Conservation (phyloP, 2,888 invertebrate genomes). For the Mythimna lalbum region DNA sequence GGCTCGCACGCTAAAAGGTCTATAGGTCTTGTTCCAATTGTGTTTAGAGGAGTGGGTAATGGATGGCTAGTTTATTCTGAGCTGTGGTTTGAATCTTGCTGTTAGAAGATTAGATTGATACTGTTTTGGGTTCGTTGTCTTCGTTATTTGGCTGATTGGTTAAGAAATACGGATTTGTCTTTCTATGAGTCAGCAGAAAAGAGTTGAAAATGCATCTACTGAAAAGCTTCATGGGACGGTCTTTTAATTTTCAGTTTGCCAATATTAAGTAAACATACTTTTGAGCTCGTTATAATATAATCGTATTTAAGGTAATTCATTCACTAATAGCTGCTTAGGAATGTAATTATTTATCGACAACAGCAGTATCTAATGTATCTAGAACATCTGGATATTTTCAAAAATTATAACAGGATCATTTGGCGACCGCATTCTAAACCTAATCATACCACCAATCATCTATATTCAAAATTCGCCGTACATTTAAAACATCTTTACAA, state of each 20-base stretch:
- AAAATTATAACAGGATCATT: background rate
- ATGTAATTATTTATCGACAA: background rate
- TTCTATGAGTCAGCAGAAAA: background rate
- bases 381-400: background rate
- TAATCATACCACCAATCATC: constrained; percentile 14
- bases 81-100: constrained; percentile 22
- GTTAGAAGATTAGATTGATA: constrained; percentile 17
- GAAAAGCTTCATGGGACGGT: background rate
- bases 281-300: background rate
- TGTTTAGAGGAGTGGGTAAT: background rate
- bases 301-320: background rate
- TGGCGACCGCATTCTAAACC: background rate
- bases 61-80: constrained; percentile 3
- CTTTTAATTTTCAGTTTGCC: too few relatives aligned
- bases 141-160: background rate
- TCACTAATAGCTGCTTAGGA: background rate
- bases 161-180: background rate
- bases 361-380: background rate
- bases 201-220: too few relatives aligned
- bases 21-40: constrained; percentile 22
- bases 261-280: background rate
- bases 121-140: constrained; percentile 18
- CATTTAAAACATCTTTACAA: constrained; percentile 19
- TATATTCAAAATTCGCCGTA: constrained; percentile 1
- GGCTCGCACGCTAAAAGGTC: constrained; percentile 32